Percentiles rank a stretch among this genome's conserved stretches.
Evolutionary conservation across 2,113 vertebrate species (phyloP).

Genomic region (Oxyruncus cristatus): DNA sequence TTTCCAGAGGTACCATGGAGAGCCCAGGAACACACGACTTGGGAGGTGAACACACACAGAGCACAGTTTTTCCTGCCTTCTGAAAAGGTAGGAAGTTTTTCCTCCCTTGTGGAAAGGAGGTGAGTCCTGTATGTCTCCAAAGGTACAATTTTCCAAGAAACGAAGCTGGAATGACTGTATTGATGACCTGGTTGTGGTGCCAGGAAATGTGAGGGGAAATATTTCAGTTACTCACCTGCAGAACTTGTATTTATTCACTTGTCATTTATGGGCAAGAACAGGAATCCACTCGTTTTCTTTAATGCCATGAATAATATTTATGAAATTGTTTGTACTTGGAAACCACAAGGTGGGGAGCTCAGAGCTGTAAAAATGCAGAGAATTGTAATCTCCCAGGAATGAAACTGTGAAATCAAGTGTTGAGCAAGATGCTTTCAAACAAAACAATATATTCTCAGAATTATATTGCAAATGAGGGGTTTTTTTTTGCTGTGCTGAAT

Average conservation of each 20-base stretch:
- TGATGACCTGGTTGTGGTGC: neutral
- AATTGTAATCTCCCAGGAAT: neutral
- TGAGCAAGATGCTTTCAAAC: conserved; percentile 25
- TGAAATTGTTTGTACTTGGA: conserved; percentile 23
- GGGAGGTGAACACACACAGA: neutral
- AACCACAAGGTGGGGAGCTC: conserved; percentile 11
- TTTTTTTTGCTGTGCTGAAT: neutral
- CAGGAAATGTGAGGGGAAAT: neutral
- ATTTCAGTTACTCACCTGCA: neutral
- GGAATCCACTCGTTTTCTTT: neutral
- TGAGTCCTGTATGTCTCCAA: neutral
- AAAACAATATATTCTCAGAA: conserved; percentile 27
- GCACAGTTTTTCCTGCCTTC: neutral
- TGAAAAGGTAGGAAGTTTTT: neutral
- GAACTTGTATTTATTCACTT: neutral
- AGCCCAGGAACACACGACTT: neutral
- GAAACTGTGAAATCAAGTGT: neutral
- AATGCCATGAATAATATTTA: conserved; percentile 14
- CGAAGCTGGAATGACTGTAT: neutral
- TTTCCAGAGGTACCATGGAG: neutral
- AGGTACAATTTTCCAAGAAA: neutral
- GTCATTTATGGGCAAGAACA: neutral
- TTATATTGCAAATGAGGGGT: neutral
- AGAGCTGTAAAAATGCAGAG: conserved; percentile 5
- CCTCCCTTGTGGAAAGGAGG: neutral